These are phyloP conservation scores for Ctena decussata DNA, from an alignment of 2,888 invertebrate genomes.

Conservation along the genomic window DNA sequence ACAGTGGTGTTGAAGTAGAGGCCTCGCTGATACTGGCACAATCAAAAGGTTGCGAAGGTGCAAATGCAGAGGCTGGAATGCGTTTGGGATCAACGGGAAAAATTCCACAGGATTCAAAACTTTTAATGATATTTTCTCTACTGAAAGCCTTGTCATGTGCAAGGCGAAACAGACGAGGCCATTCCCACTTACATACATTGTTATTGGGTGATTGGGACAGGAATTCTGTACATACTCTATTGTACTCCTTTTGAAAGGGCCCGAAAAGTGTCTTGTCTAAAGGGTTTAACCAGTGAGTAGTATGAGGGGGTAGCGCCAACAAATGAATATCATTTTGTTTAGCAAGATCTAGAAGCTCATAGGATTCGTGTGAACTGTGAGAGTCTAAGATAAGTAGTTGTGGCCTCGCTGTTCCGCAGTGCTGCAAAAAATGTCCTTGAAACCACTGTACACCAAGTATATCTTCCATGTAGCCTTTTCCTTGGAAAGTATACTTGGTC, in stretches of 20 bases:
- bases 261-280: constrained; percentile 30
- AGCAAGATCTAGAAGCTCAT: no score
- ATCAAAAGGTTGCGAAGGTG: not conserved
- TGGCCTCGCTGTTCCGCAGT: constrained; percentile 59
- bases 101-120: constrained; percentile 27
- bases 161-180: not conserved
- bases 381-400: not conserved
- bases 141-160: constrained; percentile 4
- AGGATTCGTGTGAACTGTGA: no score
- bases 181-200: constrained; percentile 18
- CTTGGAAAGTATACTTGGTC: constrained; percentile 50
- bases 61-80: constrained; percentile 5
- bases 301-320: constrained; percentile 17
- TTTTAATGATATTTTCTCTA: constrained; percentile 20
- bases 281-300: constrained; percentile 17
- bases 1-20: not conserved
- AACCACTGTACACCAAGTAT: constrained; percentile 47
- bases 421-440: constrained; percentile 37
- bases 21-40: not conserved
- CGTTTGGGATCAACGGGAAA: not conserved
- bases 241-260: constrained; percentile 22
- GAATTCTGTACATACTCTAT: constrained; percentile 26
- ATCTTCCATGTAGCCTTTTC: constrained; percentile 62
- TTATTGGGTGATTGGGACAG: constrained; percentile 21
- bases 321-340: not conserved